A percentile compares a stretch with the other conserved stretches of the same genome.
Conservation (phyloP, 2,888 invertebrate species). For the Conus canariensis region DNA sequence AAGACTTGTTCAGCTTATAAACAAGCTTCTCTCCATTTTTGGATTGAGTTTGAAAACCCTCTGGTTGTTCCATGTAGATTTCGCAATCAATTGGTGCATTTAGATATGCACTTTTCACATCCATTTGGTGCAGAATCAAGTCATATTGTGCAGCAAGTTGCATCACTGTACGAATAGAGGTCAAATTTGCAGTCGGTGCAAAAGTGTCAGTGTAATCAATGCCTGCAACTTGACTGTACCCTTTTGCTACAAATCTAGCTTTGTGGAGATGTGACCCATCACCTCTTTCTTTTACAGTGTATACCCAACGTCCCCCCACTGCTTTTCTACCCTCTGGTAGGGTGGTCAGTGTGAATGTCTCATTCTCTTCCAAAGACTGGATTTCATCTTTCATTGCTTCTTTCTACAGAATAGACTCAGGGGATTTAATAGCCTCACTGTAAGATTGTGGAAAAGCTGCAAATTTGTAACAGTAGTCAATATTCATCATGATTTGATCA, state of each 20-base stretch:
- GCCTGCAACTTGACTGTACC: conserved; percentile 48
- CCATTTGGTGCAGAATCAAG: too few relatives aligned
- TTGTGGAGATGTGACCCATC: conserved; percentile 14
- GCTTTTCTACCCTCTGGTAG: neutral
- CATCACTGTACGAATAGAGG: too few relatives aligned
- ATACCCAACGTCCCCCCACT: conserved; percentile 16
- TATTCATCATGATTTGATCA: conserved; percentile 36
- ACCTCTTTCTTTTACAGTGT: neutral
- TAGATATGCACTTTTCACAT: too few relatives aligned
- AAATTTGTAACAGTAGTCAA: conserved; percentile 51
- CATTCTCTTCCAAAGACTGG: conserved; percentile 38
- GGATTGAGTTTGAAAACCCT: too few relatives aligned
- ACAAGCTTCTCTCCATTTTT: too few relatives aligned
- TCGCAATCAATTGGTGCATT: too few relatives aligned
- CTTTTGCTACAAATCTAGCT: conserved; percentile 30
- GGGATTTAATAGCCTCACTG: conserved; percentile 28
- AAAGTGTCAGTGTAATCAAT: too few relatives aligned
- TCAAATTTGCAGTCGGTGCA: too few relatives aligned
- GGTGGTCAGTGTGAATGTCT: conserved; percentile 38
- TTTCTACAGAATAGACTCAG: conserved; percentile 34
- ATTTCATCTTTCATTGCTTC: conserved; percentile 53
- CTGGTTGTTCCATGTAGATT: too few relatives aligned
- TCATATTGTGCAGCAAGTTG: too few relatives aligned
- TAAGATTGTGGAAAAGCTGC: conserved; percentile 46
- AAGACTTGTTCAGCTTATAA: too few relatives aligned